phyloP scores from a whole-genome alignment of 1,140 invertebrate genomes.

The Metopolophium dirhodum region DNA sequence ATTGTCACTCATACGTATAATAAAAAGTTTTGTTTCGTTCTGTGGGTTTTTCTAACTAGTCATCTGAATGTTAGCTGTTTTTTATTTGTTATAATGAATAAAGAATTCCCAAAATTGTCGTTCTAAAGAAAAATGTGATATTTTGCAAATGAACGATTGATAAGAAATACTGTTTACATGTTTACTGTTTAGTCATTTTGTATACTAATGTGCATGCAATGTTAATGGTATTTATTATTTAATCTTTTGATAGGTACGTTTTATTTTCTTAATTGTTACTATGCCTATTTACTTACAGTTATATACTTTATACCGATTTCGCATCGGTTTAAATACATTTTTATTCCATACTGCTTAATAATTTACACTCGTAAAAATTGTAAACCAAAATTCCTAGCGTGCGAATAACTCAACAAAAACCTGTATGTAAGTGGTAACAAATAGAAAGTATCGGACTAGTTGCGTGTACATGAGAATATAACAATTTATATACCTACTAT shows the following conservation, averaged over 20 bases:
- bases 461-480: not conserved
- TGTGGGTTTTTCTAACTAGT: not conserved
- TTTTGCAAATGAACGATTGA: not conserved
- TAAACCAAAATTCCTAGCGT: not conserved
- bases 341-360: not conserved
- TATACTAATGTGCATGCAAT: slow-evolving; percentile 6
- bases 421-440: not conserved
- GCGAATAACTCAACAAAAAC: slow-evolving; percentile 6
- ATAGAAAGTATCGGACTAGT: not conserved
- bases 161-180: slow-evolving; percentile 7
- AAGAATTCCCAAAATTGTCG: not conserved
- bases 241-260: not conserved
- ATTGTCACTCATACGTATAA: not conserved
- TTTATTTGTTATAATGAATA: not conserved
- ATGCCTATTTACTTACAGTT: not conserved
- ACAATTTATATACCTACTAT: not conserved
- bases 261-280: slow-evolving; percentile 8
- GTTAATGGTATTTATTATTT: slow-evolving; percentile 18
- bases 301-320: not conserved
- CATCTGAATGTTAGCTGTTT: not conserved
- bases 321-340: not conserved
- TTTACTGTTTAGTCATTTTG: slow-evolving; percentile 12
- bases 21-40: not conserved
- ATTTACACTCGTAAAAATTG: not conserved
- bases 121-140: not conserved